Evolutionary conservation across 2,797 vertebrate genomes (phyloP).

Genomic region (Halcyon chelicuti): DNA sequence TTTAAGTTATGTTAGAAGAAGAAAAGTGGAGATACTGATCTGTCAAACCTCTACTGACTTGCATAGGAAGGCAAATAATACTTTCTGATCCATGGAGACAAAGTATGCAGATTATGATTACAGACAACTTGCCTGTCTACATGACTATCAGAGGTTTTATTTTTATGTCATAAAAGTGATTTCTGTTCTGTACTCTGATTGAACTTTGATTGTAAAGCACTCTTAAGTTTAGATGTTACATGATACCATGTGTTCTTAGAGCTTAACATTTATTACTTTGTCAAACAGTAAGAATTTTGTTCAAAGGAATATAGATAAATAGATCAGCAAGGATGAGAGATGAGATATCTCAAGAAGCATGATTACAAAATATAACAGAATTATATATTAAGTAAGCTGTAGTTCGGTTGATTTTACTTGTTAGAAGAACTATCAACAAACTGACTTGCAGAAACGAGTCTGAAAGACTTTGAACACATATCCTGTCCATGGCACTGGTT

Average conservation of each 20-base stretch:
- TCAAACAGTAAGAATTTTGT: neutral
- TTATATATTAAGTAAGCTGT: neutral
- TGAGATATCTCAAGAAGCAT: neutral
- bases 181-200: neutral
- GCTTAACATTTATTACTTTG: neutral
- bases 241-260: neutral
- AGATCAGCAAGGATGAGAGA: neutral
- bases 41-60: neutral
- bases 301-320: neutral
- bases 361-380: neutral
- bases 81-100: neutral
- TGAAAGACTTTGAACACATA: neutral
- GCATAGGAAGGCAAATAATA: neutral
- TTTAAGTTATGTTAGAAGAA: neutral
- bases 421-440: neutral
- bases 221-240: fast-evolving
- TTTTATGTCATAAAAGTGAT: neutral
- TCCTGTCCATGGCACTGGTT: neutral
- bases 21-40: neutral
- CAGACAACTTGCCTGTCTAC: neutral
- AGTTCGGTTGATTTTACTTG: neutral
- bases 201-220: neutral
- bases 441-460: neutral
- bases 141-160: neutral
- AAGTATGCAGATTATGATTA: neutral